Conservation (phyloP, 30 jellyfish, hydroid and myxozoan genomes). For the Sanderia malayensis region DNA sequence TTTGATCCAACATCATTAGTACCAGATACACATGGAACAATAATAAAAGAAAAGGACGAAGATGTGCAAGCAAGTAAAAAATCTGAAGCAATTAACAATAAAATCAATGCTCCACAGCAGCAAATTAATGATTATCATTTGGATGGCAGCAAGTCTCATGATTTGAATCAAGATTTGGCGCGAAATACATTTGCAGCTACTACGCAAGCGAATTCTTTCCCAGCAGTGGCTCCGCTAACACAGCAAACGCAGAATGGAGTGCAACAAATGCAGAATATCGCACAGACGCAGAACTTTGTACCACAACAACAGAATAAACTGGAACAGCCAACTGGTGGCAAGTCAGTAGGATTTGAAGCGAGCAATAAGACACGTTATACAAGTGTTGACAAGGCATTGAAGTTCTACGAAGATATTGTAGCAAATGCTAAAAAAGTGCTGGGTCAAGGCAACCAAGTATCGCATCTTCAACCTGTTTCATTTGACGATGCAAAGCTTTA, state of each 20-base stretch:
- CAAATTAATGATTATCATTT: constrained; percentile 27
- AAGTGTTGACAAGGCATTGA: constrained; percentile 46
- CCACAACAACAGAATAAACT: background rate
- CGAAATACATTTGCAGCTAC: background rate
- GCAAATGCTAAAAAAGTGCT: constrained; percentile 40
- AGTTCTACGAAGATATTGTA: constrained; percentile 43
- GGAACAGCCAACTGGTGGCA: constrained; percentile 11
- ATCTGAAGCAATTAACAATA: constrained; percentile 16
- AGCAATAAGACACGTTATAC: background rate
- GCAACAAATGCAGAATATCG: background rate
- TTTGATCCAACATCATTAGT: constrained; percentile 41
- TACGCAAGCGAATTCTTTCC: background rate
- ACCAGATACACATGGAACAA: constrained; percentile 51
- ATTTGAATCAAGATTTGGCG: background rate
- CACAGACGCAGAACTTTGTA: background rate
- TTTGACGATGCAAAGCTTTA: constrained; percentile 9
- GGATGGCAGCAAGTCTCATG: constrained; percentile 3
- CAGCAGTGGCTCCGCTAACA: background rate
- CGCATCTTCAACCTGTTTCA: constrained; percentile 4
- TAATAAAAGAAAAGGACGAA: constrained; percentile 49
- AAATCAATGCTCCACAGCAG: constrained; percentile 6
- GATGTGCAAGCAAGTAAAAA: constrained; percentile 32
- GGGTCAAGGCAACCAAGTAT: constrained; percentile 24
- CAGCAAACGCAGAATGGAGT: constrained; percentile 3
- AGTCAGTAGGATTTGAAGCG: no score